Evolutionary conservation across 2,113 vertebrate genomes (phyloP).

Genomic region (Pseudorhombus dupliciocellatus): DNA sequence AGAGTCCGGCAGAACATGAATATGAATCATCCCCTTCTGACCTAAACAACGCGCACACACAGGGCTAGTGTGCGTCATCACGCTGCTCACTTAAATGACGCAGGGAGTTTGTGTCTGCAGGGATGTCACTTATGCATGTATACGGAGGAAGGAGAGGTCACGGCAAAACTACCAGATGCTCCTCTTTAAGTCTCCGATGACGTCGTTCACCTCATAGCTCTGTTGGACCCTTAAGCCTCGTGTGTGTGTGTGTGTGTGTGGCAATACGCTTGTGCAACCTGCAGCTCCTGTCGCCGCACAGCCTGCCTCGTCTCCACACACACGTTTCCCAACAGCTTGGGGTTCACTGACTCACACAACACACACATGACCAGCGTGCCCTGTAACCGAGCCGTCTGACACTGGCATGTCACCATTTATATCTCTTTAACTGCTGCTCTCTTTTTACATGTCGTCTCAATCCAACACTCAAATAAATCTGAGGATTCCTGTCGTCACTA

Average conservation of each 20-base stretch:
- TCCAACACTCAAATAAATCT: not conserved
- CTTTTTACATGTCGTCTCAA: not conserved
- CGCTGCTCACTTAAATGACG: conserved; percentile 31
- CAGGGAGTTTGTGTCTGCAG: not conserved
- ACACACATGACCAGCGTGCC: conserved; percentile 16
- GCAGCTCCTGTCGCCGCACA: no score
- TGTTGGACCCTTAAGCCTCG: no score
- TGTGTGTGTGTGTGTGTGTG: no score
- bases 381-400: conserved; percentile 34
- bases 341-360: conserved; percentile 36
- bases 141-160: not conserved
- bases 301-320: not conserved
- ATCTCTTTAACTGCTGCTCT: not conserved
- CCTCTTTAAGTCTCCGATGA: no score
- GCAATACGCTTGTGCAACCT: no score
- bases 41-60: conserved; percentile 39
- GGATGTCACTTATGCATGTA: conserved; percentile 3
- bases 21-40: conserved; percentile 55
- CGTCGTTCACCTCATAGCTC: not conserved
- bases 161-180: not conserved
- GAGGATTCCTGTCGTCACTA: not conserved
- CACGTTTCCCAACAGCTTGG: conserved; percentile 17
- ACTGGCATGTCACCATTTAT: conserved; percentile 10
- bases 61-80: conserved; percentile 35
- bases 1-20: conserved; percentile 32